Evolutionary conservation across 1,140 invertebrate genomes (phyloP), one percentile per base, ranked within the genome.

Genomic region (Doryteuthis pealeii): DNA sequence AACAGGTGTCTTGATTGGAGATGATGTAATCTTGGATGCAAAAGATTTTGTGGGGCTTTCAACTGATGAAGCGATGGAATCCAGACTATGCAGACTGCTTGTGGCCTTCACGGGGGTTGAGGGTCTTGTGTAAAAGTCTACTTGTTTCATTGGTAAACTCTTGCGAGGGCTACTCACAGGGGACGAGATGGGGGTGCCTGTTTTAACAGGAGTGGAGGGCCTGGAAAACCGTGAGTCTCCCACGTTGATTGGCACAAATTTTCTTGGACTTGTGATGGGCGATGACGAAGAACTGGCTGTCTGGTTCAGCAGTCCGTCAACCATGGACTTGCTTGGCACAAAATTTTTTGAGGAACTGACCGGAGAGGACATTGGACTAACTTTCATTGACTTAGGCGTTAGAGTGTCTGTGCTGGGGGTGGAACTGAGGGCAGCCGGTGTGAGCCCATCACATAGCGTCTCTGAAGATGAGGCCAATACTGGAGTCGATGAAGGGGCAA

Each of bases 351-450:
- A 80, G 66, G 82, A 81, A 26, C 80, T 78, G 30, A 82, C 74
- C 2, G 82, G 80, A 31, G 81, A 81, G 15, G 80, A 78, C n/a
- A 77, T 79, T 15, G 85, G 82, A 74, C 80, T 84, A 40, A 76
- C 73, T 69, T 77, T 45, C 62, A 82, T 83, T 40, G 76, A 68
- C 22, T 79, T 79, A 15, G 88, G 87, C 3, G 87, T 86, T 70
- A 87, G 80, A 91, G 94, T 89, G 92, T 94, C 83, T 90, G 92
- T 58, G 89, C 91, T 82, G 88, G 89, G 82, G 90, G 91, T 67
- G 87, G 91, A 80, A 72, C 90, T 86, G 58, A 91, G 89, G 26
- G 89, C 86, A 49, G 70, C 26, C 84, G 83, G 72, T 85, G 82
- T 58, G 79, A 83, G 72, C 79, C 77, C 43, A 82, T 71, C 12